These are phyloP conservation scores for Mongoloraphidia duomilia DNA, from an alignment of 2,888 invertebrate genomes.

Conservation along the genomic window DNA sequence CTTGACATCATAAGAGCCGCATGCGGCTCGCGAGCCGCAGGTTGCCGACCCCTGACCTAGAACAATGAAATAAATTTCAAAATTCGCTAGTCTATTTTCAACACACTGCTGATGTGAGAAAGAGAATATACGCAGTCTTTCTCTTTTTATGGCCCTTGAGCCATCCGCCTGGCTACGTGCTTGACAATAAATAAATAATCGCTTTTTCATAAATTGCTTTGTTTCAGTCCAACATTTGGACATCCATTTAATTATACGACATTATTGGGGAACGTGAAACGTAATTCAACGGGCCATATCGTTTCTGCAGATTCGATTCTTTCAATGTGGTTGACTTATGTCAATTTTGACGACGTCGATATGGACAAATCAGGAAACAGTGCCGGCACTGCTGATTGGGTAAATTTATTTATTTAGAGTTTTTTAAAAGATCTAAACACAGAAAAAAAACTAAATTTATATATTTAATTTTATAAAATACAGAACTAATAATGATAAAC, in stretches of 20 bases:
- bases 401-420: slow-evolving; percentile 22
- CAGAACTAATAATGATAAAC: too few relatives aligned
- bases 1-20: too few relatives aligned
- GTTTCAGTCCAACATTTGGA: slow-evolving; percentile 45
- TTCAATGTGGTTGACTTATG: slow-evolving; percentile 46
- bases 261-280: slow-evolving; percentile 43
- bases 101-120: too few relatives aligned
- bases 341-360: slow-evolving; percentile 53
- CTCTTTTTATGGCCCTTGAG: too few relatives aligned
- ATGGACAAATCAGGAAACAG: slow-evolving; percentile 51
- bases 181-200: not conserved
- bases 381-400: slow-evolving; percentile 64
- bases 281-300: slow-evolving; percentile 44
- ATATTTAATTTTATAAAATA: too few relatives aligned
- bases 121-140: too few relatives aligned
- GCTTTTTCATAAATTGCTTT: slow-evolving; percentile 6
- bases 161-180: too few relatives aligned
- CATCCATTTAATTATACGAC: slow-evolving; percentile 47
- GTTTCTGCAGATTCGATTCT: slow-evolving; percentile 46
- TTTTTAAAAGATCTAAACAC: not conserved
- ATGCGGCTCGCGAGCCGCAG: too few relatives aligned
- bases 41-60: too few relatives aligned
- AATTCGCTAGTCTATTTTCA: too few relatives aligned
- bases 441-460: too few relatives aligned
- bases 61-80: too few relatives aligned